Evolutionary conservation across 2,888 invertebrate species (phyloP), one percentile per base, ranked within the genome.

Genomic region (Andrena marginata): DNA sequence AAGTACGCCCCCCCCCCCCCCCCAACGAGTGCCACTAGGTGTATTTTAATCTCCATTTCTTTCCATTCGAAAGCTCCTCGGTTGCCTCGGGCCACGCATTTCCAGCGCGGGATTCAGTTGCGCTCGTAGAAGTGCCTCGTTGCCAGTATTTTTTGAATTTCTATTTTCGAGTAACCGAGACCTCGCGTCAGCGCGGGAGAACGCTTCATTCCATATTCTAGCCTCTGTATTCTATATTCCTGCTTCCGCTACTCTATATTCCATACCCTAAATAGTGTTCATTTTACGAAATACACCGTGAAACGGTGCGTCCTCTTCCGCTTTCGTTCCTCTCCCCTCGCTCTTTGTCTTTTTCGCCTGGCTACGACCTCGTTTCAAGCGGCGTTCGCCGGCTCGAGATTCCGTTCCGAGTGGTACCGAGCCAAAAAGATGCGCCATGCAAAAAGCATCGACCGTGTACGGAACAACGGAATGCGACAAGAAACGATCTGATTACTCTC

Each of bases 401-500:
- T 75, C 63, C 67, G 70, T 74, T 82, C 63, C 67, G 42, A 26
- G 51, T 65, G 80, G 64, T 85, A 71, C 49, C 60, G 60, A 64
- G 71, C 77, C 76, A 80, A 79, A 82, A 75, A 71, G 49, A 77
- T 60, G 29, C 59, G 54, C 42, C 72, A 69, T 62, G 73, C 67
- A 74, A 85, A 84, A 84, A 80, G 74, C 65, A 51, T 68, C 70
- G 77, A 54, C 59, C 62, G 20, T 31, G 35, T 26, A 23, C 20
- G 49, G 51, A 42, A 59, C 42, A 67, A 7, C 60, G 54, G 48
- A 64, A 65, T 64, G 26, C 64, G 63, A 69, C 73, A 81, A 83
- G 77, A 83, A 83, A 70, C 81, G 70, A 73, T 83, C 81, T 83
- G 81, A 83, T 83, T 81, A 77, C 73, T 73, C 62, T 67, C 26